Evolutionary conservation across 2,888 invertebrate species (phyloP).

Genomic region (Lottia gigantea): DNA sequence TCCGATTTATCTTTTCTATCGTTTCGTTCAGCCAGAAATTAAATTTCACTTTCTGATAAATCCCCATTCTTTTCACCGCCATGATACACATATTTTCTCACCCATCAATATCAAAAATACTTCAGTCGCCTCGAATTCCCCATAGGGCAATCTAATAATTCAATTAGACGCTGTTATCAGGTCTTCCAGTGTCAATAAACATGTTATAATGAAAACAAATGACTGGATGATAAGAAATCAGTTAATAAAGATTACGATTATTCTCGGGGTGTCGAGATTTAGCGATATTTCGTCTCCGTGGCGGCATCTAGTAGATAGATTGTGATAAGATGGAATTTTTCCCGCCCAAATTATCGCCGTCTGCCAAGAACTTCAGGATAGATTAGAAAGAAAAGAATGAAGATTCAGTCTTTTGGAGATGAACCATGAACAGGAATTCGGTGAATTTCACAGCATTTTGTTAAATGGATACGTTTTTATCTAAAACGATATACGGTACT

Average conservation of each 20-base stretch:
- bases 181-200: constrained; percentile 7
- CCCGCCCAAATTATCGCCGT: constrained; percentile 11
- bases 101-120: too few species aligned
- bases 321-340: neutral
- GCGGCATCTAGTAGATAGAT: neutral
- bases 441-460: neutral
- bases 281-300: constrained; percentile 6
- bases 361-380: constrained; percentile 1
- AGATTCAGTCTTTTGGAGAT: neutral
- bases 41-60: too few species aligned
- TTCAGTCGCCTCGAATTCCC: too few species aligned
- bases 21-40: too few species aligned
- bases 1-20: too few species aligned
- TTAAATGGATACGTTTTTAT: neutral
- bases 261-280: constrained; percentile 2
- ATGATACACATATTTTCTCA: too few species aligned
- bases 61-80: too few species aligned
- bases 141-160: neutral
- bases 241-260: constrained; percentile 2
- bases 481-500: neutral
- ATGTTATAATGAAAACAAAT: neutral
- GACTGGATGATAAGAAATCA: constrained; percentile 8
- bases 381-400: neutral
- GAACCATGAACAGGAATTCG: neutral
- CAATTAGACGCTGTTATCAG: neutral